A percentile compares a stretch with the other conserved stretches of the same genome.
Evolutionary conservation across 2,888 invertebrate genomes (phyloP).

Genomic region (Dryocosmus kuriphilus): DNA sequence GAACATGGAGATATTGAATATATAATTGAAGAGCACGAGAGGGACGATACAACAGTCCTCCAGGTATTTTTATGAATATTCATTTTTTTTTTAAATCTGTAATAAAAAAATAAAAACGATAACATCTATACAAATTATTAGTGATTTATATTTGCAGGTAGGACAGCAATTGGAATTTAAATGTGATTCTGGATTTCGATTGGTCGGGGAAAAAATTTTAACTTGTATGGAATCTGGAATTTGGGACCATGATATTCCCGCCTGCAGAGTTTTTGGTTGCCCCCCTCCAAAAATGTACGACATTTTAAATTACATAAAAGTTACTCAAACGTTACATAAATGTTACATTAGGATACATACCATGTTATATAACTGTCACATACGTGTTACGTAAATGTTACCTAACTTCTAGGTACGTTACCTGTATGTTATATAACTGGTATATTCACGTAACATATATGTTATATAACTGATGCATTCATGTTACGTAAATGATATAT

Average conservation of each 20-base stretch:
- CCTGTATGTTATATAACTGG: background rate
- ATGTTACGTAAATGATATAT: background rate
- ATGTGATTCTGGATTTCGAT: constrained; percentile 77
- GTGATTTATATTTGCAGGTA: constrained; percentile 56
- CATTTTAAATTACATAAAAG: background rate
- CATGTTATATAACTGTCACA: background rate
- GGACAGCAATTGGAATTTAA: constrained; percentile 80
- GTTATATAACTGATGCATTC: background rate
- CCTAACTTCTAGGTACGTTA: background rate
- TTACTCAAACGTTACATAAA: background rate
- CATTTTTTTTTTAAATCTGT: constrained; percentile 2
- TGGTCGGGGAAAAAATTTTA: constrained; percentile 77
- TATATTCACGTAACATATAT: background rate
- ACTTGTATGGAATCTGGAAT: constrained; percentile 80
- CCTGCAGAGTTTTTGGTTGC: constrained; percentile 77
- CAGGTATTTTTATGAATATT: constrained; percentile 59
- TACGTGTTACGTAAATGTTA: background rate
- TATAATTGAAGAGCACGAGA: constrained; percentile 72
- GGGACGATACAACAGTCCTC: constrained; percentile 68
- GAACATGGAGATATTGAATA: constrained; percentile 73
- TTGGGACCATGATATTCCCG: constrained; percentile 78
- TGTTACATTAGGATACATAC: background rate
- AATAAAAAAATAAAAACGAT: background rate
- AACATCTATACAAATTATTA: constrained; percentile 34
- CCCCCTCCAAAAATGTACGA: constrained; percentile 67